Evolutionary conservation across 1,140 invertebrate species (phyloP).

Genomic region (Eupristina koningsbergeri): DNA sequence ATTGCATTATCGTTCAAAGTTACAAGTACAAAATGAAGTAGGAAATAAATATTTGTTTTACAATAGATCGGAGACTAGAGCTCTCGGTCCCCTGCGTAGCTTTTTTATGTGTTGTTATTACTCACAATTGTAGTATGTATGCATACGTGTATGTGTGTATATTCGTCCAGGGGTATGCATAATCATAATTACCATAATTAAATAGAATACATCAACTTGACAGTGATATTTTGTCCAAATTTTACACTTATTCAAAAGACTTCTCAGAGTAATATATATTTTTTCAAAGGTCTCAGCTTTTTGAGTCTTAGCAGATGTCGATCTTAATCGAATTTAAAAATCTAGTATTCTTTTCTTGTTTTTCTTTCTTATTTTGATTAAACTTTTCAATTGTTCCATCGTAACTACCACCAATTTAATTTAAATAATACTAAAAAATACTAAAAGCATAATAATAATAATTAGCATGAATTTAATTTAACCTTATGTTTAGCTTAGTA

Average conservation of each 20-base stretch:
- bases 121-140: conserved; percentile 59
- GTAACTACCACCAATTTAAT: conserved; percentile 44
- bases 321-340: conserved; percentile 64
- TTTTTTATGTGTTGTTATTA: conserved; percentile 59
- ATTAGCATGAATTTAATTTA: neutral
- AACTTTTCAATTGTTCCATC: conserved; percentile 25
- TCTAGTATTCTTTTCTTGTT: conserved; percentile 14
- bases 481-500: neutral
- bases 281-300: conserved; percentile 1
- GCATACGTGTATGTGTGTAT: conserved; percentile 53
- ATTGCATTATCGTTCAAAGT: conserved; percentile 65
- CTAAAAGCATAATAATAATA: conserved; percentile 20
- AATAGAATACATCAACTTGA: conserved; percentile 36
- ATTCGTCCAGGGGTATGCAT: neutral
- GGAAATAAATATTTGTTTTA: conserved; percentile 68
- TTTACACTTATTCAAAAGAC: conserved; percentile 22
- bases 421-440: conserved; percentile 22
- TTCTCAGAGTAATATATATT: conserved; percentile 12
- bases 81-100: conserved; percentile 62
- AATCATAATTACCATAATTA: conserved; percentile 55
- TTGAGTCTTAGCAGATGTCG: conserved; percentile 58
- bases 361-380: conserved; percentile 16
- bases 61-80: conserved; percentile 65
- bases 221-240: conserved; percentile 25
- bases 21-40: conserved; percentile 70